Evolutionary conservation across 2,888 invertebrate genomes (phyloP), one percentile per base, ranked within the genome.

Genomic region (Drosophila mettleri): DNA sequence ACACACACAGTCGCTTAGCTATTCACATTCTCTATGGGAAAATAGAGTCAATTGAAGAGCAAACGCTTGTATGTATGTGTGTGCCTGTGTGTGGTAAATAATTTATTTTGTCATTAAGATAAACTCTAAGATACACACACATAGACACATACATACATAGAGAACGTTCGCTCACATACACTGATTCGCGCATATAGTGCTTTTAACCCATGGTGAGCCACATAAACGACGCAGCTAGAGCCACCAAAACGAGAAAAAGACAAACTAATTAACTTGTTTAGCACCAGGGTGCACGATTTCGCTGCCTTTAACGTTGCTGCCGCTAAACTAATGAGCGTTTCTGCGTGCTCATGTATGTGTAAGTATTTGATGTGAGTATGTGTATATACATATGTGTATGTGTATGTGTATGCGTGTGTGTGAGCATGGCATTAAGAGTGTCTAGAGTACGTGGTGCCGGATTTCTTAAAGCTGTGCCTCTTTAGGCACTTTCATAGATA

Each of bases 21-120:
- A 4, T 22, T 49, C 33, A 46, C 10, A 22, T 49, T 45, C 7
- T 24, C 14, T 54, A 20, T 33, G 62, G 46, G 38, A 57, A 67
- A 81, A 78, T 75, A 76, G 69, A 87, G 88, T 85, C 82, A 78
- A 87, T 85, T 82, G 64, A 73, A 87, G 79, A 63, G 66, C 51
- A 34, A 14, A 43, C 34, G 22, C 39, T 10, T 46, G 38, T 34
- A 3, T n/a, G 48, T 48, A 22, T 20, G 20, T 29, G 45, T 48
- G 31, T 41, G 53, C 33, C 34, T 36, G 46, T 67, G 69, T 75
- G 75, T 52, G 69, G 69, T 75, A 84, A 84, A 86, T 86, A 88
- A 88, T 86, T 88, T 88, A 88, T 86, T 81, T 88, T 81, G 89
- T 88, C 86, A 88, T 86, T 88, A 86, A 80, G 87, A 70, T 78